Conservation (phyloP, 2,797 vertebrate genomes). For the Capromys pilorides region DNA sequence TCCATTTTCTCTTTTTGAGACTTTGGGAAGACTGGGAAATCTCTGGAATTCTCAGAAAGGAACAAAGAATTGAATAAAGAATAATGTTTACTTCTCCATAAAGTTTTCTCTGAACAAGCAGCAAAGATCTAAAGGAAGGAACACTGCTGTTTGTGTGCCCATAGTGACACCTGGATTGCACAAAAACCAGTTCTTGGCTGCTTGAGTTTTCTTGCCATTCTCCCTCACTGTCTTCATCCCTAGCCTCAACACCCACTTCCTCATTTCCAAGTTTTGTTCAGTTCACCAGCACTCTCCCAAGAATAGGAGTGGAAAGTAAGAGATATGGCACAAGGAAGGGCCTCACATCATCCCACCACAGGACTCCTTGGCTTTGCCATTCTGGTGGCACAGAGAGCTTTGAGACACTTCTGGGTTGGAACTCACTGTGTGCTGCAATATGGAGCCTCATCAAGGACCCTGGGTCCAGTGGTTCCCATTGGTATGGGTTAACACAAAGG, state of each 20-base stretch:
- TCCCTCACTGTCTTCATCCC: neutral
- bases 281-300: neutral
- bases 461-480: neutral
- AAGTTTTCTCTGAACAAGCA: neutral
- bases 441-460: neutral
- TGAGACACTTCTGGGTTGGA: neutral
- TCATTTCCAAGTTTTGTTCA: neutral
- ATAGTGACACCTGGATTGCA: neutral
- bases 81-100: neutral
- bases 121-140: neutral
- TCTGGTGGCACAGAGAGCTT: neutral
- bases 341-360: neutral
- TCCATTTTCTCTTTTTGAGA: neutral
- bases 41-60: neutral
- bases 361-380: neutral
- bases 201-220: neutral
- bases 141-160: neutral
- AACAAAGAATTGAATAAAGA: neutral
- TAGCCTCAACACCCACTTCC: neutral
- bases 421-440: neutral
- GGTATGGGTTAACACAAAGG: neutral
- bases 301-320: neutral
- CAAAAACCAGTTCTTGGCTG: neutral
- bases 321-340: neutral
- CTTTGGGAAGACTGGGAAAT: accelerated